Percentiles rank a stretch among this genome's conserved stretches.
Conservation (phyloP, 2,888 invertebrate species). For the Didymodactylos carnosus region DNA sequence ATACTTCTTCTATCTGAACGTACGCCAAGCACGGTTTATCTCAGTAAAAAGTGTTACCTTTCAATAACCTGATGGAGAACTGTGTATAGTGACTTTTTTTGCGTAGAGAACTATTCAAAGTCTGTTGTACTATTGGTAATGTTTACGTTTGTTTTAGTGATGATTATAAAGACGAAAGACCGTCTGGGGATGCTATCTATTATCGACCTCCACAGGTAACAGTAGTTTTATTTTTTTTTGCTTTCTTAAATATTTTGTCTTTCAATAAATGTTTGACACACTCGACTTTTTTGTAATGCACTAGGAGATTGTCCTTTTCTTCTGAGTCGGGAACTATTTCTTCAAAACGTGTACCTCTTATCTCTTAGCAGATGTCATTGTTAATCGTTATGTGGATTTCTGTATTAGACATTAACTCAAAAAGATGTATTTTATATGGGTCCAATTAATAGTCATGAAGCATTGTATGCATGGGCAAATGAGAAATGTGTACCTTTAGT, state of each 20-base stretch:
- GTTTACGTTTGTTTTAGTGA: not conserved
- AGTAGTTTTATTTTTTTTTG: no score
- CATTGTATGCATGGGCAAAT: slow-evolving; percentile 61
- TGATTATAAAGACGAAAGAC: not conserved
- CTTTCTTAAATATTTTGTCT: no score
- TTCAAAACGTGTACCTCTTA: not conserved
- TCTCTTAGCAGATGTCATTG: not conserved
- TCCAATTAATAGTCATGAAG: slow-evolving; percentile 41
- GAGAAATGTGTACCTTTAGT: slow-evolving; percentile 88
- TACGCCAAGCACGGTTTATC: not conserved
- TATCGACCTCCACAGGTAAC: not conserved
- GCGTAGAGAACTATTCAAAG: no score
- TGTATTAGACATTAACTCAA: slow-evolving; percentile 9
- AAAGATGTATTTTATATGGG: slow-evolving; percentile 19
- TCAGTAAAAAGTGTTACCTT: not conserved
- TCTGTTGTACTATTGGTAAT: no score
- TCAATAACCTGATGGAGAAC: not conserved
- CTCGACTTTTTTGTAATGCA: no score
- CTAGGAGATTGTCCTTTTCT: no score
- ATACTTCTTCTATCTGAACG: not conserved
- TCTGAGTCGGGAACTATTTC: not conserved
- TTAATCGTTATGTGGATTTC: not conserved
- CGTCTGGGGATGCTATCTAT: not conserved
- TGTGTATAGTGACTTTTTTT: no score
- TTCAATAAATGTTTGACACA: no score